phyloP scores from a whole-genome alignment of 2,888 invertebrate genomes.

The Macaria notata region DNA sequence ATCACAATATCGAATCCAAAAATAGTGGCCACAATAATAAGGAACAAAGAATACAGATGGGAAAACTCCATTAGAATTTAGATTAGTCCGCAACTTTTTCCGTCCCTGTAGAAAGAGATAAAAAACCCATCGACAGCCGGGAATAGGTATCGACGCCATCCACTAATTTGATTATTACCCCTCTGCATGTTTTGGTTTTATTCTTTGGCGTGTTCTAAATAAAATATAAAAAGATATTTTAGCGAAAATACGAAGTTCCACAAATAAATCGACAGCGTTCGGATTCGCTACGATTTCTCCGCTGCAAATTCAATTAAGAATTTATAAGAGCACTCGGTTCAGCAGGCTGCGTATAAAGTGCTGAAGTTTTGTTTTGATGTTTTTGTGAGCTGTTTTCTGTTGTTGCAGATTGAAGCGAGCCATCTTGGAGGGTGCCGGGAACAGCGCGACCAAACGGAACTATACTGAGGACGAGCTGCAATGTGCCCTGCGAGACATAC shows the following conservation, averaged over 20 bases:
- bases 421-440: slow-evolving; percentile 55
- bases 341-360: neutral
- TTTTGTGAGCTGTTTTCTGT: neutral
- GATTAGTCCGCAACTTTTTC: slow-evolving; percentile 36
- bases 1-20: slow-evolving; percentile 15
- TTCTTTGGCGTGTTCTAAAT: slow-evolving; percentile 33
- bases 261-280: slow-evolving; percentile 8
- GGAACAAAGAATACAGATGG: slow-evolving; percentile 30
- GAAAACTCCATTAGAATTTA: slow-evolving; percentile 36
- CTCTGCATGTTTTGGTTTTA: slow-evolving; percentile 36
- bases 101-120: slow-evolving; percentile 21
- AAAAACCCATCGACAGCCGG: slow-evolving; percentile 24
- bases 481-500: slow-evolving; percentile 96
- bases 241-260: neutral
- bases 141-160: slow-evolving; percentile 29
- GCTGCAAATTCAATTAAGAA: neutral
- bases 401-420: slow-evolving; percentile 74
- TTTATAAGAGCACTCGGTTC: neutral
- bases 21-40: slow-evolving; percentile 24
- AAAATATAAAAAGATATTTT: slow-evolving; percentile 24
- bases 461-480: slow-evolving; percentile 98
- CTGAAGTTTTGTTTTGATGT: neutral
- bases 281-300: neutral
- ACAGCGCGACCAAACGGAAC: slow-evolving; percentile 86
- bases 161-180: slow-evolving; percentile 32